Evolutionary conservation across 2,888 invertebrate species (phyloP).

Genomic region (Hemistola chrysoprasaria): DNA sequence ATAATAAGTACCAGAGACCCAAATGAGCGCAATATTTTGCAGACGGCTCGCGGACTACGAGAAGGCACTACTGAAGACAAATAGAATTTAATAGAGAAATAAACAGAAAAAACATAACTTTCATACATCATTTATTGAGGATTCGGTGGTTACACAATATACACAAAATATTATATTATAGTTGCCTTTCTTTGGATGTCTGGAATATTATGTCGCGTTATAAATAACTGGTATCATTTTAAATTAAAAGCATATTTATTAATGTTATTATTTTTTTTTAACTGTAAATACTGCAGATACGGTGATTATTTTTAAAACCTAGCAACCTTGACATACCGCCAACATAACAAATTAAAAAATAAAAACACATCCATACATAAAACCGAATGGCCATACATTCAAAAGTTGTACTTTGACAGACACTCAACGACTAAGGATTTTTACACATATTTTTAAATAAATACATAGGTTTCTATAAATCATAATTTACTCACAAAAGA

Average conservation of each 20-base stretch:
- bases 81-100: constrained; percentile 24
- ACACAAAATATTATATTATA: constrained; percentile 15
- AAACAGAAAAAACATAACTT: constrained; percentile 28
- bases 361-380: constrained; percentile 24
- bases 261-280: not conserved
- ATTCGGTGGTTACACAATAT: constrained; percentile 40
- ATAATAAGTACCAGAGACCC: too few relatives aligned
- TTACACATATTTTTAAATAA: not conserved
- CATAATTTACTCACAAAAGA: too few relatives aligned
- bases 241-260: not conserved
- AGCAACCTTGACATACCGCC: constrained; percentile 19
- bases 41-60: too few relatives aligned
- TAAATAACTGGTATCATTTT: too few relatives aligned
- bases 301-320: too few relatives aligned
- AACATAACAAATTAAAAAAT: constrained; percentile 29
- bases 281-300: too few relatives aligned
- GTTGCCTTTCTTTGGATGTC: constrained; percentile 27
- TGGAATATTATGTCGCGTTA: constrained; percentile 14
- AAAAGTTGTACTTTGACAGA: constrained; percentile 25
- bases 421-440: not conserved
- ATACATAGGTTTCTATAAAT: not conserved
- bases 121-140: constrained; percentile 42
- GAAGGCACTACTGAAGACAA: constrained; percentile 60
- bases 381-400: constrained; percentile 19
- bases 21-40: too few relatives aligned